Percentiles rank a stretch among this genome's conserved stretches.
Evolutionary conservation across 2,797 vertebrate species (phyloP).

Genomic region (Gadopsis marmoratus): DNA sequence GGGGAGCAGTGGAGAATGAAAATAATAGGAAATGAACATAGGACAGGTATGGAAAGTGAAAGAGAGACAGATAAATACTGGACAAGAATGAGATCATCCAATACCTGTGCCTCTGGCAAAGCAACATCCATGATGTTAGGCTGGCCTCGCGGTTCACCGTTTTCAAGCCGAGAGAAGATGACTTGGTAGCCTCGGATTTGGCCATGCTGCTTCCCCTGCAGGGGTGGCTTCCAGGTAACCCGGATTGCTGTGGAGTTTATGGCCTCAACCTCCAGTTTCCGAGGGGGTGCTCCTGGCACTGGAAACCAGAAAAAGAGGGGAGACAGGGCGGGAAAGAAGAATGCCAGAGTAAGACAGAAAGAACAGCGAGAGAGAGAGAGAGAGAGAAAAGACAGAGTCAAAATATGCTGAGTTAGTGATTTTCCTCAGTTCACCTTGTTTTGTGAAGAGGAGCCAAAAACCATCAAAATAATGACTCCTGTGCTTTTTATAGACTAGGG

Average conservation of each 20-base stretch:
- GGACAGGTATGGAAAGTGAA: conserved; percentile 44
- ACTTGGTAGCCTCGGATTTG: conserved; percentile 97
- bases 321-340: background rate
- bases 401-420: conserved; percentile 52
- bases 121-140: conserved; percentile 94
- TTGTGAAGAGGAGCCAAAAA: conserved; percentile 62
- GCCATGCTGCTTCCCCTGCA: conserved; percentile 93
- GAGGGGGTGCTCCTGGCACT: conserved; percentile 90
- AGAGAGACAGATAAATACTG: conserved; percentile 35
- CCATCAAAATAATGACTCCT: conserved; percentile 60
- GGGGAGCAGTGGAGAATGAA: conserved; percentile 48
- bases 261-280: conserved; percentile 93
- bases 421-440: conserved; percentile 52
- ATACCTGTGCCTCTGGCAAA: conserved; percentile 94
- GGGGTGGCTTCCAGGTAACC: conserved; percentile 94
- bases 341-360: background rate
- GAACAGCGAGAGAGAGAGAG: conserved; percentile 3
- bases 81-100: conserved; percentile 45
- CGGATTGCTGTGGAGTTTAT: conserved; percentile 93
- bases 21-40: conserved; percentile 59
- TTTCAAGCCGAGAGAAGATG: conserved; percentile 92
- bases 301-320: conserved; percentile 30
- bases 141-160: conserved; percentile 91
- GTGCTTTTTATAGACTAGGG: conserved; percentile 40
- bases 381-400: conserved; percentile 11